Evolutionary conservation across 2,888 invertebrate species (phyloP), one percentile per base, ranked within the genome.

Genomic region (Tineola bisselliella): DNA sequence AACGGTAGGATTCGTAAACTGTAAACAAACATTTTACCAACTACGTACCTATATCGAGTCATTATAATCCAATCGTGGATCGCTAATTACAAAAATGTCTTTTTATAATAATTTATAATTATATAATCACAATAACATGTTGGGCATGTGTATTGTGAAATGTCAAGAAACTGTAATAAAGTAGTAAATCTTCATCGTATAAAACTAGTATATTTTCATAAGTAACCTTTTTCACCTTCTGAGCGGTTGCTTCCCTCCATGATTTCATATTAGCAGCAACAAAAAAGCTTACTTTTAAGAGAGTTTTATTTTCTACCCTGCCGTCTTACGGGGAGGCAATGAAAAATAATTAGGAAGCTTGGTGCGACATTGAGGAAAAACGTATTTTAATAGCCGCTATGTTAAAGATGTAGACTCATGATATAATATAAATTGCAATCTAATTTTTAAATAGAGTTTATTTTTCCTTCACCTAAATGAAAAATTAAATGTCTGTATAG

Each of bases 321-420:
- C 17, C 48, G 38, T 48, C 48, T 48, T 13, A 17, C 48, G 17
- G 48, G 38, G 17, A 15, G 48, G 48, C 48, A 48, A 48, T 48
- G 48, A 48, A 48, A 48, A 48, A 48, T 48, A 48, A 48, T 48
- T 48, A 48, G 48, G 15, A 17, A 48, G 48, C 48, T 10, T 15
- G 15, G 4, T 48, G 15, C 13, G 17, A 48, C 48, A 48, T 15
- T 48, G 48, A 48, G 17, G 48, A 48, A 48, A 48, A 48, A 48
- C 48, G 48, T 13, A 48, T 48, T 48, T 48, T 48, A 48, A 48
- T 48, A 48, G 17, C 6, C 17, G 48, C 48, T 48, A 48, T 15
- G 15, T 17, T 48, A 38, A n/a, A 38, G 38, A 2, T n/a, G 48
- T 13, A 48, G 48, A n/a, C 15, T 48, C 10, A 15, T 10, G 2